These are phyloP conservation scores for Lagocephalus sceleratus DNA, from an alignment of 2,797 vertebrate genomes.

Conservation along the genomic window DNA sequence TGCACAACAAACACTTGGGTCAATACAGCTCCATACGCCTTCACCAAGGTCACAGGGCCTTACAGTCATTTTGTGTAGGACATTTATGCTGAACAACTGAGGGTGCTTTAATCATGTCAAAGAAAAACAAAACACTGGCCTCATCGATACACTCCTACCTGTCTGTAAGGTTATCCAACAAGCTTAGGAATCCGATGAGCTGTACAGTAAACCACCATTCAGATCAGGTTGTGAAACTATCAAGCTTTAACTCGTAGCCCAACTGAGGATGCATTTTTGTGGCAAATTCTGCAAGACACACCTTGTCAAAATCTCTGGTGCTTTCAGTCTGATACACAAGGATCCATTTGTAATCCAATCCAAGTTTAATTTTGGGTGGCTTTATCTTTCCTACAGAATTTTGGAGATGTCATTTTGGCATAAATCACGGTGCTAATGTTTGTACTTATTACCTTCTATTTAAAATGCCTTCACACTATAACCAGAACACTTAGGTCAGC, in stretches of 20 bases:
- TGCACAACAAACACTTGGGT: conserved; percentile 92
- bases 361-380: conserved; percentile 66
- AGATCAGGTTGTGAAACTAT: conserved; percentile 62
- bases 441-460: conserved; percentile 77
- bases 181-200: conserved; percentile 56
- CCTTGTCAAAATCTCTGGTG: conserved; percentile 84
- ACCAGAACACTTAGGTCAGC: conserved; percentile 44
- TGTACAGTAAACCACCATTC: conserved; percentile 32
- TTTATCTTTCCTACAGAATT: conserved; percentile 68
- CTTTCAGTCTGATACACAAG: conserved; percentile 80
- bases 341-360: conserved; percentile 86
- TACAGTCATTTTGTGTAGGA: conserved; percentile 89
- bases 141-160: conserved; percentile 57
- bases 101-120: conserved; percentile 66
- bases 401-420: conserved; percentile 71
- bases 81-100: conserved; percentile 45
- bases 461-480: conserved; percentile 79
- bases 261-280: conserved; percentile 75
- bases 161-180: conserved; percentile 46
- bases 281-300: conserved; percentile 68
- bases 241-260: conserved; percentile 76
- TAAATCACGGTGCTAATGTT: conserved; percentile 89
- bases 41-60: conserved; percentile 97
- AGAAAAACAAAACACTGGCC: conserved; percentile 61
- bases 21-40: conserved; percentile 94